Conservation (phyloP, 2,113 vertebrate species). For the Cephalophus harveyi region DNA sequence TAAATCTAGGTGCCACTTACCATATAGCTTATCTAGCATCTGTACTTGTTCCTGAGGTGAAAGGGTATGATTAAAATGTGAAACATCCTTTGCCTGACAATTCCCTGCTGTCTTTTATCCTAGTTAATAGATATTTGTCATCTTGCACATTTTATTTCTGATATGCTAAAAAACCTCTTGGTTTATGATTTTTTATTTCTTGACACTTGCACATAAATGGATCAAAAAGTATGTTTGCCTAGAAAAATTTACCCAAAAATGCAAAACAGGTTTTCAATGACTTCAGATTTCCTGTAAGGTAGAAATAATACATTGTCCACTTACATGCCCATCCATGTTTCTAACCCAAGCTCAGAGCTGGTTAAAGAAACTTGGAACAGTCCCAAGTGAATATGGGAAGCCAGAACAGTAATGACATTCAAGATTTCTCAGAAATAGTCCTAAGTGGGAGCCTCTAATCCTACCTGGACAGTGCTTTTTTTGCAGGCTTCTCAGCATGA, state of each 20-base stretch:
- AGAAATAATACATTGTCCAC: neutral
- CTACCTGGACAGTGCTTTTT: constrained; percentile 39
- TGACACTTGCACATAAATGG: neutral
- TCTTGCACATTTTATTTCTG: constrained; percentile 24
- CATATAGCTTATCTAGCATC: neutral
- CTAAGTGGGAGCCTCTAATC: constrained; percentile 9
- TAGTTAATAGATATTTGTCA: neutral
- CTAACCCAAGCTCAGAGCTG: constrained; percentile 39
- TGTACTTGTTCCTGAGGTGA: neutral
- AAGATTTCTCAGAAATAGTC: constrained; percentile 51
- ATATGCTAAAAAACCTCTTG: constrained; percentile 23
- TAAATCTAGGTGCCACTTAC: neutral
- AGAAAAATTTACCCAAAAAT: constrained; percentile 58
- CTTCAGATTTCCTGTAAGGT: constrained; percentile 10
- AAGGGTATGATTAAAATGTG: constrained; percentile 27
- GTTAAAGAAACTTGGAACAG: constrained; percentile 48
- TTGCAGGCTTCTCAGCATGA: constrained; percentile 51
- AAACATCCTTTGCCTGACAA: neutral
- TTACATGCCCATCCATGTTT: constrained; percentile 1
- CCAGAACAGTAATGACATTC: neutral
- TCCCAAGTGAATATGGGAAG: constrained; percentile 66
- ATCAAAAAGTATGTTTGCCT: constrained; percentile 46
- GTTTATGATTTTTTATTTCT: constrained; percentile 41
- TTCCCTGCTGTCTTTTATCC: neutral
- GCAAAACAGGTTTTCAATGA: constrained; percentile 24